Conservation (phyloP, 2,888 invertebrate species). For the Altica lythri region DNA sequence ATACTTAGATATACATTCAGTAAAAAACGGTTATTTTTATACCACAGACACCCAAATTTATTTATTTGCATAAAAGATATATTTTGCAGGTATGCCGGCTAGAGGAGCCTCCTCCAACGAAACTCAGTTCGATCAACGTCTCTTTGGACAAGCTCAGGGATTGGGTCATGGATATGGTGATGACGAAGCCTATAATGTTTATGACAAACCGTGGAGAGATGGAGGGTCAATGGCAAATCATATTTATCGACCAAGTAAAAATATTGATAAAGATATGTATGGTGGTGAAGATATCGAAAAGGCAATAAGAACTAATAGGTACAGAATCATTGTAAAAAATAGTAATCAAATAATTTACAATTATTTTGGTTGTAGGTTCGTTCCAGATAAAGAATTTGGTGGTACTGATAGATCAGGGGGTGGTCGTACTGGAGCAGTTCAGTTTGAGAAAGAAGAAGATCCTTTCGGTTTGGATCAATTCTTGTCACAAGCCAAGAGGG, state of each 20-base stretch:
- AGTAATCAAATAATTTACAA: neutral
- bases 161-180: slow-evolving; percentile 91
- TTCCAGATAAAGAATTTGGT: slow-evolving; percentile 96
- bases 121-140: slow-evolving; percentile 89
- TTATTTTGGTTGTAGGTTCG: slow-evolving; percentile 63
- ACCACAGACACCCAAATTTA: too few relatives aligned
- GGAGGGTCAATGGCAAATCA: slow-evolving; percentile 83
- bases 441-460: slow-evolving; percentile 91
- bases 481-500: slow-evolving; percentile 94
- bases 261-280: slow-evolving; percentile 88
- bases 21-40: too few relatives aligned
- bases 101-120: slow-evolving; percentile 72
- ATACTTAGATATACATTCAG: too few relatives aligned
- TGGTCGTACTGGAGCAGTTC: slow-evolving; percentile 89
- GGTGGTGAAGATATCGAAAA: slow-evolving; percentile 89
- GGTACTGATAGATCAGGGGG: slow-evolving; percentile 79
- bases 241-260: slow-evolving; percentile 86
- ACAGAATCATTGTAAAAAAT: slow-evolving; percentile 13
- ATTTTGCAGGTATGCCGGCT: slow-evolving; percentile 78
- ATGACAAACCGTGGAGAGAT: slow-evolving; percentile 98
- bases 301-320: slow-evolving; percentile 80
- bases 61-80: too few relatives aligned
- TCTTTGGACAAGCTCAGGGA: slow-evolving; percentile 92
- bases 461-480: slow-evolving; percentile 98
- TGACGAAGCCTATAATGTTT: slow-evolving; percentile 97